Evolutionary conservation across 2,888 invertebrate species (phyloP).

Genomic region (Xanthia togata): DNA sequence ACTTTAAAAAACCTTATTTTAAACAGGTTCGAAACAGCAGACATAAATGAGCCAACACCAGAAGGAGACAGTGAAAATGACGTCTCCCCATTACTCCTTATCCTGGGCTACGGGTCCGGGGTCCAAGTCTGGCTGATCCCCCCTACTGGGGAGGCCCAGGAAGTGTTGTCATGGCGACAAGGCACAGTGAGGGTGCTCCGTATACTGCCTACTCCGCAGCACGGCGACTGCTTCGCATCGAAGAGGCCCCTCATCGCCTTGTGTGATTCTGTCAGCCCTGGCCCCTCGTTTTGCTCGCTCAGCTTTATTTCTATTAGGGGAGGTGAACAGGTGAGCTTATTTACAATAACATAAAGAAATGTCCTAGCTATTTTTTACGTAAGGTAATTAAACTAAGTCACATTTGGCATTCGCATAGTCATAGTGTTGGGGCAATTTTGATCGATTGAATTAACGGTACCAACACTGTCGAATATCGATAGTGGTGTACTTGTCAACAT

Average conservation of each 20-base stretch:
- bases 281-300: constrained; percentile 94
- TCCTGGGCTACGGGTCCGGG: constrained; percentile 92
- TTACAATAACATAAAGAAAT: background rate
- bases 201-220: constrained; percentile 95
- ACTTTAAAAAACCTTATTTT: constrained; percentile 2
- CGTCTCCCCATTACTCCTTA: constrained; percentile 95
- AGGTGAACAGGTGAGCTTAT: constrained; percentile 92
- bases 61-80: constrained; percentile 93
- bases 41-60: constrained; percentile 94
- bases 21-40: constrained; percentile 95
- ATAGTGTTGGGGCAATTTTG: background rate
- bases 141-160: constrained; percentile 97
- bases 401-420: background rate
- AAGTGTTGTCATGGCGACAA: constrained; percentile 98
- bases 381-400: background rate
- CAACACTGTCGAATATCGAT: background rate
- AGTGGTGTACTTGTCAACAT: background rate
- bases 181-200: constrained; percentile 96
- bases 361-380: background rate
- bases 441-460: background rate
- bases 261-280: constrained; percentile 95
- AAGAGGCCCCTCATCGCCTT: constrained; percentile 97
- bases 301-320: constrained; percentile 96
- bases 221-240: constrained; percentile 93
- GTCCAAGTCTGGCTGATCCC: constrained; percentile 96